Evolutionary conservation across 2,113 vertebrate genomes (phyloP).

Genomic region (Leucoraja erinaceus): DNA sequence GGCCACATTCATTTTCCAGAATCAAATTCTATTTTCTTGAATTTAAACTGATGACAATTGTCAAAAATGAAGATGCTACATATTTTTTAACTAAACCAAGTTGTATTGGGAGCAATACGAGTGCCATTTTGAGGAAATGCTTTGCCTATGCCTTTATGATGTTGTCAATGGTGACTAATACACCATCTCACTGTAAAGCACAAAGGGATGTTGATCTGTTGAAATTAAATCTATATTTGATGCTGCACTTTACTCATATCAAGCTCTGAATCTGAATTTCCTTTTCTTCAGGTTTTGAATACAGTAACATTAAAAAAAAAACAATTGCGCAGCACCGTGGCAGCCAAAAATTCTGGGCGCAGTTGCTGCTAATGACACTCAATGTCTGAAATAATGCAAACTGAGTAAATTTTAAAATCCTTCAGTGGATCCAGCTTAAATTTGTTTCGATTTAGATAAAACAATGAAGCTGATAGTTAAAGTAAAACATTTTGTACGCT

Average conservation of each 20-base stretch:
- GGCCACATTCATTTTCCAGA: background rate
- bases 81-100: background rate
- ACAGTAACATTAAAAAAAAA: background rate
- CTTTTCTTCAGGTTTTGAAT: background rate
- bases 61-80: background rate
- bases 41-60: background rate
- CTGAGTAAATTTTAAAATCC: background rate
- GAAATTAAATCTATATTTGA: background rate
- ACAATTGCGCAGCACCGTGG: background rate
- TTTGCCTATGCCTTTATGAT: background rate
- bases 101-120: background rate
- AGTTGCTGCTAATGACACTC: background rate
- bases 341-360: background rate
- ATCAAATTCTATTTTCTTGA: background rate
- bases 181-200: background rate
- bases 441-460: constrained; percentile 23
- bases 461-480: constrained; percentile 11
- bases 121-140: background rate
- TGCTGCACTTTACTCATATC: background rate
- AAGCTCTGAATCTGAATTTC: background rate
- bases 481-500: constrained; percentile 9
- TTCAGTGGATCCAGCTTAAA: constrained; percentile 1
- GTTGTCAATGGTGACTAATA: background rate
- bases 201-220: background rate
- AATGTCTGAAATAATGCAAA: background rate